Percentiles rank a stretch among this genome's conserved stretches.
Conservation (phyloP, 2,113 vertebrate species). For the Paramisgurnus dabryanus region DNA sequence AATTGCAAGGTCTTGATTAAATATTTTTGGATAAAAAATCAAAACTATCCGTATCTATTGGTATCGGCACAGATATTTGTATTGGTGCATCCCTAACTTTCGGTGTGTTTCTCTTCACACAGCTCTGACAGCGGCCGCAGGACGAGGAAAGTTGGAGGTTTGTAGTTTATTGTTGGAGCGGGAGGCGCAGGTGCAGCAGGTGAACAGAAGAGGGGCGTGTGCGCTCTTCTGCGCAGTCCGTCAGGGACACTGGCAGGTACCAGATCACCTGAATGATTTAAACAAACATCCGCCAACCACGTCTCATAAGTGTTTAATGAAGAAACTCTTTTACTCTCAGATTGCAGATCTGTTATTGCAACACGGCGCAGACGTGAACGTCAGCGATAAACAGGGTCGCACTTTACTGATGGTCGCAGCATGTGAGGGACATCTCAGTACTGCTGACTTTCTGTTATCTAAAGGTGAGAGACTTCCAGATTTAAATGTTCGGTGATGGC, state of each 20-base stretch:
- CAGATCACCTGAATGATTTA: background rate
- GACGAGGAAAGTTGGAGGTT: constrained; percentile 90
- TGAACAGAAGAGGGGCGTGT: constrained; percentile 83
- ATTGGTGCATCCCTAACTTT: no score
- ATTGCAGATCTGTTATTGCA: constrained; percentile 87
- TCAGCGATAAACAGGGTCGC: constrained; percentile 93
- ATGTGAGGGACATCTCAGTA: constrained; percentile 93
- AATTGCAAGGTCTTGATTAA: no score
- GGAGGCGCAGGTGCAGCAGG: constrained; percentile 79
- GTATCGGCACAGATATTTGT: no score
- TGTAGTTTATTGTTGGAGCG: constrained; percentile 81
- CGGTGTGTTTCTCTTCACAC: constrained; percentile 30
- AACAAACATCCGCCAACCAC: background rate
- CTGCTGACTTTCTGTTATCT: constrained; percentile 90
- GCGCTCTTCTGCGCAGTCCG: constrained; percentile 90
- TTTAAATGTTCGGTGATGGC: no score
- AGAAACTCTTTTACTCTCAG: constrained; percentile 67
- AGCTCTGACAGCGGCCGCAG: constrained; percentile 92
- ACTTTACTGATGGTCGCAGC: constrained; percentile 96
- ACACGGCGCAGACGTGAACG: constrained; percentile 86
- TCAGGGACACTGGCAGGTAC: constrained; percentile 96
- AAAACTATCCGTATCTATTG: no score
- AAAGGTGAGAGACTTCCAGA: constrained; percentile 78
- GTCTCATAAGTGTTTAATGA: background rate
- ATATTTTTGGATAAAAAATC: no score